Evolutionary conservation across 2,113 vertebrate species (phyloP).

Genomic region (Spermophilus dauricus): DNA sequence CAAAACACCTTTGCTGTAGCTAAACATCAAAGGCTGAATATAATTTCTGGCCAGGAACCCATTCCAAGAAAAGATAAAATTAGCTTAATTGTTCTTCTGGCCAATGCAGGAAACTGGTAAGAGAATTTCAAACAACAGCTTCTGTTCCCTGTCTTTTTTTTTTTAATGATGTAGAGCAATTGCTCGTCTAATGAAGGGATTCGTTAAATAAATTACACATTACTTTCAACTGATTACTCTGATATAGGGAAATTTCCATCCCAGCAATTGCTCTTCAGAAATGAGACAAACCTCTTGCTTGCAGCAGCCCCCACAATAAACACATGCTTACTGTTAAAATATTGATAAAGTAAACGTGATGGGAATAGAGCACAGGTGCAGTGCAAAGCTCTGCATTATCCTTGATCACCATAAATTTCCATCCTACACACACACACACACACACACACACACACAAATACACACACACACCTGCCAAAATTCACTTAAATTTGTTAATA

Average conservation of each 20-base stretch:
- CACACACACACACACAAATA: not conserved
- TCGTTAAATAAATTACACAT: constrained; percentile 36
- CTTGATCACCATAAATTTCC: not conserved
- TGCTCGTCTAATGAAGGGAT: constrained; percentile 73
- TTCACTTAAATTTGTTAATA: not conserved
- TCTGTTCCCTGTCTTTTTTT: constrained; percentile 38
- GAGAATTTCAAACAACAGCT: constrained; percentile 72
- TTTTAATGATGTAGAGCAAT: constrained; percentile 69
- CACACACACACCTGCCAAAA: not conserved
- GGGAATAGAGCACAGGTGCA: not conserved
- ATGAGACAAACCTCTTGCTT: not conserved
- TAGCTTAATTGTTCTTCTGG: constrained; percentile 73
- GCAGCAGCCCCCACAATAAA: not conserved
- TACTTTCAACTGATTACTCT: constrained; percentile 38
- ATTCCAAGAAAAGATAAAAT: constrained; percentile 56
- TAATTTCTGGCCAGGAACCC: constrained; percentile 9
- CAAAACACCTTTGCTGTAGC: not conserved
- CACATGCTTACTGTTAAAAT: constrained; percentile 26
- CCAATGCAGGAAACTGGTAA: constrained; percentile 79
- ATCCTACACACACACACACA: not conserved
- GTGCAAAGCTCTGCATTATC: not conserved
- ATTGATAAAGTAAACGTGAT: not conserved
- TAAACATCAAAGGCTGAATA: not conserved
- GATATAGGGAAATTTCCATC: not conserved
- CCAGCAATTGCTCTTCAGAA: constrained; percentile 29